Evolutionary conservation across 2,797 vertebrate genomes (phyloP).

Genomic region (Chromis chromis): DNA sequence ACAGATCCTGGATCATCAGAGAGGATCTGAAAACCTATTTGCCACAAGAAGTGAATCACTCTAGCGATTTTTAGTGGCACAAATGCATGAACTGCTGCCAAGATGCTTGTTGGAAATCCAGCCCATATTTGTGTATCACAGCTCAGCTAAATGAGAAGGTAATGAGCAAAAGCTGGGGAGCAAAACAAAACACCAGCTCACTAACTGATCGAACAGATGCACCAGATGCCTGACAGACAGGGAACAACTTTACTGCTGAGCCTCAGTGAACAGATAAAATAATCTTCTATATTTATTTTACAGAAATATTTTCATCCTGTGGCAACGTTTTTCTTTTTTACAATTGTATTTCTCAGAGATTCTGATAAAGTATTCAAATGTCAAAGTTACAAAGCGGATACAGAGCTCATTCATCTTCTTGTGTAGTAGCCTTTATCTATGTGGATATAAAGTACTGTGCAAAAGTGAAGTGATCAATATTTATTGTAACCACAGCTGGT

Average conservation of each 20-base stretch:
- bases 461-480: too few relatives aligned
- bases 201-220: not conserved
- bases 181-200: slow-evolving; percentile 22
- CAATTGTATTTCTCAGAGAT: slow-evolving; percentile 7
- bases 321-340: not conserved
- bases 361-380: slow-evolving; percentile 1
- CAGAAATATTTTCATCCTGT: not conserved
- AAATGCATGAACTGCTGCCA: slow-evolving; percentile 33
- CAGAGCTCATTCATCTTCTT: slow-evolving; percentile 14
- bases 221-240: slow-evolving; percentile 6
- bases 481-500: too few relatives aligned
- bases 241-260: not conserved
- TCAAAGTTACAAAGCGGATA: slow-evolving; percentile 10
- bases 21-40: slow-evolving; percentile 41
- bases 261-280: not conserved
- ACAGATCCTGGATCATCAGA: slow-evolving; percentile 11
- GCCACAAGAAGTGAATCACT: slow-evolving; percentile 17
- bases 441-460: too few relatives aligned
- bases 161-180: slow-evolving; percentile 31
- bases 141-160: slow-evolving; percentile 26
- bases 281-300: slow-evolving; percentile 5
- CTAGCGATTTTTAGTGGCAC: slow-evolving; percentile 29
- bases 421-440: too few relatives aligned
- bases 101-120: slow-evolving; percentile 36
- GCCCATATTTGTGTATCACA: slow-evolving; percentile 31